A percentile compares a stretch with the other conserved stretches of the same genome.
phyloP scores from a whole-genome alignment of 2,797 vertebrate species.

The Lophotriccus pileatus region DNA sequence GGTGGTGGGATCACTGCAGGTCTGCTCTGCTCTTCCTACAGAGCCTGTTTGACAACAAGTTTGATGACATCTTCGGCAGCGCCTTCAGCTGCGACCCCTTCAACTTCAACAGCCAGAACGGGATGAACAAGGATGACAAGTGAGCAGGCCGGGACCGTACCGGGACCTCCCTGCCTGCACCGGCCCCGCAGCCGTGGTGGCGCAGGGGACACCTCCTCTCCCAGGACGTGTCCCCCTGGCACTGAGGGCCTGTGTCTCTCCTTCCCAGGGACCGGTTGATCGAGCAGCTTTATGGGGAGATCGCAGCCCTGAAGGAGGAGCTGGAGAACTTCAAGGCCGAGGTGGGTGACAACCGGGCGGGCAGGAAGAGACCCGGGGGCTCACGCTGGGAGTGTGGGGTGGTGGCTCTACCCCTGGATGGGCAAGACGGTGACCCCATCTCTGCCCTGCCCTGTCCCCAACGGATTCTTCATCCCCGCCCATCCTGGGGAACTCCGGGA shows the following conservation, averaged over 20 bases:
- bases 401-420: background rate
- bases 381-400: background rate
- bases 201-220: background rate
- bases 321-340: slow-evolving; percentile 88
- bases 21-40: slow-evolving; percentile 28
- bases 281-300: slow-evolving; percentile 87
- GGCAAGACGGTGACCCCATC: background rate
- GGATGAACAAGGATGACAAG: slow-evolving; percentile 94
- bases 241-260: background rate
- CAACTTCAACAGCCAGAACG: slow-evolving; percentile 97
- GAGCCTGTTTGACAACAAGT: slow-evolving; percentile 88
- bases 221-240: background rate
- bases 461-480: background rate
- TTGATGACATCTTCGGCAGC: slow-evolving; percentile 95
- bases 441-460: background rate
- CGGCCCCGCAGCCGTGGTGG: rapidly evolving
- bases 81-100: slow-evolving; percentile 89
- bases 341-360: slow-evolving; percentile 69
- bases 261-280: slow-evolving; percentile 87
- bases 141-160: slow-evolving; percentile 28
- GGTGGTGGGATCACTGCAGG: background rate
- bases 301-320: slow-evolving; percentile 87
- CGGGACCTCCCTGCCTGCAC: rapidly evolving
- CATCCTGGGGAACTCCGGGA: rapidly evolving
- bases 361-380: background rate